phyloP scores from a whole-genome alignment of 2,888 invertebrate genomes.

The Dicranocentrus wangi region DNA sequence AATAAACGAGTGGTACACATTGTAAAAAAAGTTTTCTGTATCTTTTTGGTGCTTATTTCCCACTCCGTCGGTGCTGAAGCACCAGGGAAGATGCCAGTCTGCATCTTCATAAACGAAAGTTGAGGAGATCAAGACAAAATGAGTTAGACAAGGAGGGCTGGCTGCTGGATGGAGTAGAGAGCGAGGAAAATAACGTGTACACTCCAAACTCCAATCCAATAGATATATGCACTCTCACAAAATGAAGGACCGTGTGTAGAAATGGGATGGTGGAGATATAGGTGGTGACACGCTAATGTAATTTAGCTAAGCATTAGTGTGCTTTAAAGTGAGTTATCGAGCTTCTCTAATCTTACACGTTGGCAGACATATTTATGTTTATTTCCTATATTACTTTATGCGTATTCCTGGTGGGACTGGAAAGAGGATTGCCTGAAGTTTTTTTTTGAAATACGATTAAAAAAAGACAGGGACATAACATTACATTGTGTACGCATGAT shows the following conservation, averaged over 20 bases:
- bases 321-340: conserved; percentile 64
- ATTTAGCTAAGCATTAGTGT: conserved; percentile 64
- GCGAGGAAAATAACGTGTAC: background rate
- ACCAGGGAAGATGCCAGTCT: too few relatives aligned
- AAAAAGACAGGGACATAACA: conserved; percentile 21
- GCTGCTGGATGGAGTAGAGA: too few relatives aligned
- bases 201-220: too few relatives aligned
- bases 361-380: conserved; percentile 58
- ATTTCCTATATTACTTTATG: conserved; percentile 41
- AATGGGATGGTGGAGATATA: conserved; percentile 47
- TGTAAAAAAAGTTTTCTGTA: too few relatives aligned
- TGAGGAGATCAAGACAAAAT: conserved; percentile 6
- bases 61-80: background rate
- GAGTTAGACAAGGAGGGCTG: too few relatives aligned
- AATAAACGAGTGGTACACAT: background rate
- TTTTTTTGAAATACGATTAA: conserved; percentile 31
- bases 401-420: background rate
- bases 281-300: conserved; percentile 62
- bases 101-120: too few relatives aligned
- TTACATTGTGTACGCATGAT: background rate
- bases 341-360: conserved; percentile 58
- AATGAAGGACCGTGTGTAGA: background rate
- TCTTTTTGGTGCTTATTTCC: too few relatives aligned
- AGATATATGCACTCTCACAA: too few relatives aligned
- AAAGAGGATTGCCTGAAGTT: conserved; percentile 22